Evolutionary conservation across 2,797 vertebrate species (phyloP), one percentile per base, ranked within the genome.

Genomic region (Tympanoctomys barrerae): DNA sequence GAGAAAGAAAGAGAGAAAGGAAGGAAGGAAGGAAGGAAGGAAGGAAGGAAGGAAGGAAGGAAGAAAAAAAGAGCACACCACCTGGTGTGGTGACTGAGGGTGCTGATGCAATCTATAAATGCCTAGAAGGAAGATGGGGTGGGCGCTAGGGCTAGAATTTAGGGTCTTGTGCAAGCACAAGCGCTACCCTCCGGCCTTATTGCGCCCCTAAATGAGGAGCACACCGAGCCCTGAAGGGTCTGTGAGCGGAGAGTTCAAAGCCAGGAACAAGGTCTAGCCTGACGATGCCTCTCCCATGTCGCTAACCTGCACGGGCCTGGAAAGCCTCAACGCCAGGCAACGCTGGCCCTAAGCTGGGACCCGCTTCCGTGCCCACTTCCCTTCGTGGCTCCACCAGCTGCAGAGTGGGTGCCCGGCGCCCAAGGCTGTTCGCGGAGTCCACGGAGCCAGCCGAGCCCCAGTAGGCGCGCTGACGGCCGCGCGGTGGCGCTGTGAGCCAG

Each of bases 401-500:
- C 36, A 21, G 21, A 31, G 24, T 33, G 0, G n/a, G 19, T 10
- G 24, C 5, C 28, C 24, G 9, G 36, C 13, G 31, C 9, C 31
- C 79, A 12, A 0, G 54, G 54, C 21, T 33, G 26, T 33, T 7
- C 8, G 14, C 31, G 46, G 19, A 19, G 14, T 22, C 52, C 71
- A 6, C 26, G 3, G 19, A 21, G 33, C 26, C 1, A 0, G 59
- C 28, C 52, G 59, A 59, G 61, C 18, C 59, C 62, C 6, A 2
- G 12, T 12, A 54, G 36, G 7, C 5, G 28, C 3, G 28, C 8
- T 3, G 4, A 33, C 0, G 18, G 95, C 97, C 98, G 96, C 98
- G 79, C 98, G 98, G 89, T 98, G 98, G 97, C 98, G 95, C 96
- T 96, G 92, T 28, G 68, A 90, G 1, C 39, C 92, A 93, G 70